Evolutionary conservation across 2,113 vertebrate species (phyloP).

Genomic region (Naja naja): DNA sequence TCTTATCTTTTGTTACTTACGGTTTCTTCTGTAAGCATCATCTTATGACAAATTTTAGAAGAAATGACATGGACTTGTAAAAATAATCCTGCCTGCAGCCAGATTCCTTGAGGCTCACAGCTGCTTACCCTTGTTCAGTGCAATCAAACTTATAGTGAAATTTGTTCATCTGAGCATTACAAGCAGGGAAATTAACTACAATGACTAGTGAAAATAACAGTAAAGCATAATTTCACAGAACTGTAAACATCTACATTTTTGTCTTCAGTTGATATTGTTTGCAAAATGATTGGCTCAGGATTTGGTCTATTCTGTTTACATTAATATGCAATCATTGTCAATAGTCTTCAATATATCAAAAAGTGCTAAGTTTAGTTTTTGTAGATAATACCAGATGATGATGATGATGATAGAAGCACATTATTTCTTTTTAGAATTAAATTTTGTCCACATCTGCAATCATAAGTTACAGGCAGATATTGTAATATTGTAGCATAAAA

Average conservation of each 20-base stretch:
- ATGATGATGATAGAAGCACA: conserved; percentile 14
- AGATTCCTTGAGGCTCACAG: too few relatives aligned
- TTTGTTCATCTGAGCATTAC: too few relatives aligned
- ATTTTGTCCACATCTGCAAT: conserved; percentile 45
- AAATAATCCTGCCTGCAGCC: too few relatives aligned
- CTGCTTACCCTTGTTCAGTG: too few relatives aligned
- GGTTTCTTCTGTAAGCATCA: too few relatives aligned
- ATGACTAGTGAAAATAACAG: neutral
- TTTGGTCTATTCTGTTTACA: neutral
- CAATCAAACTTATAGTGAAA: too few relatives aligned
- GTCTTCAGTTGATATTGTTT: conserved; percentile 6
- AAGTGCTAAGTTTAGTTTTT: conserved; percentile 50
- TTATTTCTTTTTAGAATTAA: conserved; percentile 39
- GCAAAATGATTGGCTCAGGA: conserved; percentile 23
- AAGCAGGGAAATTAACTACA: too few relatives aligned
- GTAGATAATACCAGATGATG: conserved; percentile 21
- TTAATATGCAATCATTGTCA: neutral
- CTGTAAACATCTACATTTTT: neutral
- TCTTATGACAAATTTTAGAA: too few relatives aligned
- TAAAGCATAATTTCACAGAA: neutral
- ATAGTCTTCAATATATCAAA: conserved; percentile 1
- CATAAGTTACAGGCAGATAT: conserved; percentile 51
- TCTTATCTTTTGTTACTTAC: too few relatives aligned
- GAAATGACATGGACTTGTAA: too few relatives aligned
- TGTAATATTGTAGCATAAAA: conserved; percentile 15